Conservation (phyloP, 1,140 invertebrate species). For the Conopomorpha cramerella region DNA sequence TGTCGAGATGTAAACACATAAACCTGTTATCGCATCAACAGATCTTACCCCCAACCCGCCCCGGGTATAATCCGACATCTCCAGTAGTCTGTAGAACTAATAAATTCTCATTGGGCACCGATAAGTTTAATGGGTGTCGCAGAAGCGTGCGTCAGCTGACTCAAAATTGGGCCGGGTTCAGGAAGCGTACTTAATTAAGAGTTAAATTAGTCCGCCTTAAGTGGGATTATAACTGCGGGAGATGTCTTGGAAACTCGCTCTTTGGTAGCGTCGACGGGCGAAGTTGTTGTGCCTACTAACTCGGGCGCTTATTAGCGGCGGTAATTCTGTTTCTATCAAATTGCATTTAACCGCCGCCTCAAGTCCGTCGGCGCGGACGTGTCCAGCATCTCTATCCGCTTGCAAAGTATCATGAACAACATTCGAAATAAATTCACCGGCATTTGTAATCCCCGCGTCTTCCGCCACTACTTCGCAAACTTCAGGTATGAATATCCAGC, state of each 20-base stretch:
- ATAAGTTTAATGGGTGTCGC: constrained; percentile 34
- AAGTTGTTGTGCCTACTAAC: neutral
- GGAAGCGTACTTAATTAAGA: constrained; percentile 47
- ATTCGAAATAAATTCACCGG: too few species aligned
- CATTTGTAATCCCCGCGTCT: neutral
- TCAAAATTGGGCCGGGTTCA: constrained; percentile 36
- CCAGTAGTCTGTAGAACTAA: constrained; percentile 53
- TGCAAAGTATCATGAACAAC: too few species aligned
- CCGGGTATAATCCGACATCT: too few species aligned
- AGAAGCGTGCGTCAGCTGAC: constrained; percentile 28
- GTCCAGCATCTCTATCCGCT: too few species aligned
- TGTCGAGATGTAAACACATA: too few species aligned
- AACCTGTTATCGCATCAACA: too few species aligned
- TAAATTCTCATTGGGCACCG: constrained; percentile 50
- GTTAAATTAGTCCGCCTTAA: constrained; percentile 45
- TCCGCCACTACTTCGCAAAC: neutral
- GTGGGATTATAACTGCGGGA: constrained; percentile 39
- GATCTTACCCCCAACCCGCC: too few species aligned
- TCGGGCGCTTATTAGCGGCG: too few species aligned
- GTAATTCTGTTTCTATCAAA: too few species aligned
- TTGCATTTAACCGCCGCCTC: too few species aligned
- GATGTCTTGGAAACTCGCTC: constrained; percentile 14
- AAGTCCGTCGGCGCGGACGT: too few species aligned
- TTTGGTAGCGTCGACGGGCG: constrained; percentile 7
- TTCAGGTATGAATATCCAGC: neutral